phyloP scores from a whole-genome alignment of 2,113 vertebrate species.

The Electrona antarctica region DNA sequence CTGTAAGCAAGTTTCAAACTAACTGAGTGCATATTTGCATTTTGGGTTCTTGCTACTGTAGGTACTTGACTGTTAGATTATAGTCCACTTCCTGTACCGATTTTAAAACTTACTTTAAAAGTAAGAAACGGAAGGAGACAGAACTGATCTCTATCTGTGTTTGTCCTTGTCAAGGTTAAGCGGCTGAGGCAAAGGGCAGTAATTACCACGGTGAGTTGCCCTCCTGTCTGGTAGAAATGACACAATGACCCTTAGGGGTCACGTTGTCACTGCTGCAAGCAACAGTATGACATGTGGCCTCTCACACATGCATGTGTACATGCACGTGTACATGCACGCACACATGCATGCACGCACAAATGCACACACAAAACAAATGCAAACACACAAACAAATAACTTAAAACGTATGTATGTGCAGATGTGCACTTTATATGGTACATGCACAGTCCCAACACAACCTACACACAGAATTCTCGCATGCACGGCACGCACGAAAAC shows the following conservation, averaged over 20 bases:
- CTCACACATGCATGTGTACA: slow-evolving; percentile 3
- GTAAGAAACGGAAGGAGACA: not conserved
- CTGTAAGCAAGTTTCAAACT: too few relatives aligned
- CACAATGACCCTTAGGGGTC: slow-evolving; percentile 32
- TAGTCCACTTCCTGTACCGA: slow-evolving; percentile 3
- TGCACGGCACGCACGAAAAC: not conserved
- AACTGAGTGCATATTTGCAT: too few relatives aligned
- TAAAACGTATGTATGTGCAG: not conserved
- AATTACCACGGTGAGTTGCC: slow-evolving; percentile 55
- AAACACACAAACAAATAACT: not conserved
- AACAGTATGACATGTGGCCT: slow-evolving; percentile 15
- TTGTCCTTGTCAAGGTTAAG: slow-evolving; percentile 57
- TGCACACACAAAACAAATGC: too few relatives aligned
- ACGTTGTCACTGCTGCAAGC: not conserved
- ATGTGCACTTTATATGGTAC: not conserved
- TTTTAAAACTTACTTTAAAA: slow-evolving; percentile 33
- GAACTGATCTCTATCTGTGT: slow-evolving; percentile 37
- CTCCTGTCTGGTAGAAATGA: slow-evolving; percentile 48
- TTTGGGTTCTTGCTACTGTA: too few relatives aligned
- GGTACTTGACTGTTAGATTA: not conserved
- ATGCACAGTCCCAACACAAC: not conserved
- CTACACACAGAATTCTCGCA: not conserved
- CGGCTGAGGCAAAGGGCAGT: slow-evolving; percentile 59
- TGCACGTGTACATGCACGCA: not conserved
- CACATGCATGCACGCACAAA: not conserved